Evolutionary conservation across 1,140 invertebrate genomes (phyloP), one percentile per base, ranked within the genome.

Genomic region (Drosophila hydei): DNA sequence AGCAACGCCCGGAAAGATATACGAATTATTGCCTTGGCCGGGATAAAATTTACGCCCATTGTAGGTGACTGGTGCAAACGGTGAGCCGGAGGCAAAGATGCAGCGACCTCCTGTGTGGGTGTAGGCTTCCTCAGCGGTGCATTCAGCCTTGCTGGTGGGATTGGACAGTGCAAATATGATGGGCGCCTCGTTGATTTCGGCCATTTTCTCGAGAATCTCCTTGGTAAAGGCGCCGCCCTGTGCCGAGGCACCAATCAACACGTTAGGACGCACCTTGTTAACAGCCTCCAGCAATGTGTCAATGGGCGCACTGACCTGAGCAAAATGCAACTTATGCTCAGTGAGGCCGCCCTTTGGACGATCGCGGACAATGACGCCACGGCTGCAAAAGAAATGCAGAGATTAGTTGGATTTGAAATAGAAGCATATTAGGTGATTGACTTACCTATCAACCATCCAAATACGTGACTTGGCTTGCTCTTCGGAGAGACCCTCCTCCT

Each of bases 21-120:
- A 99, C 0, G 98, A 96, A 92, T 99, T 99, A 92, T 99, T 99
- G 63, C 97, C 97, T 92, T 99, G 98, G 0, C 98, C 98, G 1
- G 98, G 97, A 87, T 95, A 91, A 83, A 94, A 96, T 9, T 94
- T 95, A 79, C 96, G 95, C 0, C 96, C 96, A 61, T 97, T 94
- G 36, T 94, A 93, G 9, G 93, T 94, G 19, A 98, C 96, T 0
- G 96, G 95, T 16, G 94, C 93, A 92, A 99, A 99, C 11, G 98
- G 98, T 36, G 97, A 98, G 7, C 98, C 98, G 65, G 96, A 97
- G 1, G 98, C 97, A 92, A 99, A 99, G 54, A 99, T 93, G 47
- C 94, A 96, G 60, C 93, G 69, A 21, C 90, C 89, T 16, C 97
- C 93, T 1, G 97, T 98, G 79, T 95, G 91, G 38, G 91, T 94